Percentiles rank a stretch among this genome's conserved stretches.
These are phyloP conservation scores for Gonioctena quinquepunctata DNA, from an alignment of 1,140 invertebrate genomes.

Conservation along the genomic window DNA sequence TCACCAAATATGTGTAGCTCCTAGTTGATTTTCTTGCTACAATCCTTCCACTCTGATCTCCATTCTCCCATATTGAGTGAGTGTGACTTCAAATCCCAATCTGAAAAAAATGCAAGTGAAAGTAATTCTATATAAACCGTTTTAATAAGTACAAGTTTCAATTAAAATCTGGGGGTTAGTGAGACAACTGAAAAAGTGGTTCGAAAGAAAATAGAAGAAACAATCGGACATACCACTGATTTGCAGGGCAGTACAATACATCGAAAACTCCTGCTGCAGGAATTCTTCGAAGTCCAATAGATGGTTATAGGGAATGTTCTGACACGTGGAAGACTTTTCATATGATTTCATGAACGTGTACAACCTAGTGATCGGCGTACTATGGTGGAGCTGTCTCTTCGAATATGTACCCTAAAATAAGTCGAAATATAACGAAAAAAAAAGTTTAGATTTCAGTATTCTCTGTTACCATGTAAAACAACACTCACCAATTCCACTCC, in stretches of 20 bases:
- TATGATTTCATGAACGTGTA: constrained; percentile 46
- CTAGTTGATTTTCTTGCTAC: constrained; percentile 21
- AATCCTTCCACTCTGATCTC: constrained; percentile 35
- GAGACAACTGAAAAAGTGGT: constrained; percentile 51
- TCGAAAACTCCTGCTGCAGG: constrained; percentile 44
- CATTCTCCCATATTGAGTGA: constrained; percentile 60
- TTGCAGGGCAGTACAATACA: constrained; percentile 55
- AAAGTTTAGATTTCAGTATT: too few relatives aligned
- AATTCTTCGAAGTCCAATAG: constrained; percentile 56
- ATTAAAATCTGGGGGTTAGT: constrained; percentile 39
- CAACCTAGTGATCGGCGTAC: constrained; percentile 43
- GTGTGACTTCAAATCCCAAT: constrained; percentile 60
- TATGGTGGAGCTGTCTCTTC: constrained; percentile 47
- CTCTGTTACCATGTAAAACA: too few relatives aligned
- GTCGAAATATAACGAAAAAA: too few relatives aligned
- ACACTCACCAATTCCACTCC: constrained; percentile 40
- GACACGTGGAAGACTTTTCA: constrained; percentile 35
- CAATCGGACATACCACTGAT: constrained; percentile 58
- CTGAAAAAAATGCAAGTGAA: constrained; percentile 49
- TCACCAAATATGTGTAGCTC: too few relatives aligned
- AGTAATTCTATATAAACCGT: too few relatives aligned
- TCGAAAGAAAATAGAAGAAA: constrained; percentile 53
- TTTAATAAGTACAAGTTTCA: too few relatives aligned
- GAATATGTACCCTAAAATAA: constrained; percentile 41
- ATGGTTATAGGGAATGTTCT: constrained; percentile 55